Evolutionary conservation across 2,888 invertebrate species (phyloP).

Genomic region (Resseliella maxima): DNA sequence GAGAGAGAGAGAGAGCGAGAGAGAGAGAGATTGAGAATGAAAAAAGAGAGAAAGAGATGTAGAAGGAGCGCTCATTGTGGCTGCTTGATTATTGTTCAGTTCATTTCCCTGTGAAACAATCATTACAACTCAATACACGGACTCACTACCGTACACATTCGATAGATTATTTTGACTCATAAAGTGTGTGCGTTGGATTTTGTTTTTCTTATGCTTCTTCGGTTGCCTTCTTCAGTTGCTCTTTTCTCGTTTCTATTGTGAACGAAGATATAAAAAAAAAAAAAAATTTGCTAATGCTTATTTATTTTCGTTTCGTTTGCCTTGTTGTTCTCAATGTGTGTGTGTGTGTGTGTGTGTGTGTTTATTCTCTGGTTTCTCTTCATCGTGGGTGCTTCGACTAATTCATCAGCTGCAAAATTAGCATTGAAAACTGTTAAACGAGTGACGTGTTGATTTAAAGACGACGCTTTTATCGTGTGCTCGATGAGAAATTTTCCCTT

Average conservation of each 20-base stretch:
- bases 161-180: not conserved
- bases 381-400: constrained; percentile 51
- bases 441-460: constrained; percentile 39
- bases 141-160: constrained; percentile 42
- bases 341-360: not conserved
- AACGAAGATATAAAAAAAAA: not conserved
- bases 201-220: too few species aligned
- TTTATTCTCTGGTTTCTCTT: not conserved
- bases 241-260: constrained; percentile 24
- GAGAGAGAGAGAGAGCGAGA: too few species aligned
- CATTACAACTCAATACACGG: constrained; percentile 48
- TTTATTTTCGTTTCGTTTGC: constrained; percentile 35
- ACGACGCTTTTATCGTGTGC: constrained; percentile 41
- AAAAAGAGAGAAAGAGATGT: not conserved
- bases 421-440: constrained; percentile 49
- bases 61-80: not conserved
- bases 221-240: too few species aligned
- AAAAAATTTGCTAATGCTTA: constrained; percentile 24
- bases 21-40: too few species aligned
- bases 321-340: not conserved
- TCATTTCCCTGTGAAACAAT: constrained; percentile 44
- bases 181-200: too few species aligned
- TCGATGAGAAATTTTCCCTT: constrained; percentile 20
- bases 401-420: constrained; percentile 36
- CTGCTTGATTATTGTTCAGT: constrained; percentile 39